phyloP scores from a whole-genome alignment of 2,113 vertebrate genomes.

The Cottus gobio region DNA sequence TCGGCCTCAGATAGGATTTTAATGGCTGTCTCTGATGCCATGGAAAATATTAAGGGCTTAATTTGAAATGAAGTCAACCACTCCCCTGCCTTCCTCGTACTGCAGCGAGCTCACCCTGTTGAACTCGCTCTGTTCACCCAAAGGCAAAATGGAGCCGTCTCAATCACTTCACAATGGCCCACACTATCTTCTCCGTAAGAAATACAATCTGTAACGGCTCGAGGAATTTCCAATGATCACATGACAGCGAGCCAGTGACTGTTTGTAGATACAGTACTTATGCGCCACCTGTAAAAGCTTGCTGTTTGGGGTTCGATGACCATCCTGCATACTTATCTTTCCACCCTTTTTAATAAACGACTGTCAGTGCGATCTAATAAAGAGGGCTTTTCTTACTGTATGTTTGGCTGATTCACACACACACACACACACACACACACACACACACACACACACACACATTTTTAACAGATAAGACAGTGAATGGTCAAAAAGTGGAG shows the following conservation, averaged over 20 bases:
- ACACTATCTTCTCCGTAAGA: conserved; percentile 65
- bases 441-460: neutral
- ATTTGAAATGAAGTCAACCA: conserved; percentile 77
- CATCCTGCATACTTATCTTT: conserved; percentile 77
- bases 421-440: conserved; percentile 1
- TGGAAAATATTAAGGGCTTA: conserved; percentile 77
- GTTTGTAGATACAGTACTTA: conserved; percentile 80
- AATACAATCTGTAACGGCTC: conserved; percentile 61
- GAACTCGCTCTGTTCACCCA: conserved; percentile 64
- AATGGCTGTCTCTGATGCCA: conserved; percentile 75
- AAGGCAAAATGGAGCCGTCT: conserved; percentile 60
- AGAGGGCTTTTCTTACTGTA: conserved; percentile 61
- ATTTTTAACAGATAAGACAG: conserved; percentile 53
- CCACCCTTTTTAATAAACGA: conserved; percentile 82
- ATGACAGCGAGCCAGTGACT: conserved; percentile 64
- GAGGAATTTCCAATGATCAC: conserved; percentile 73
- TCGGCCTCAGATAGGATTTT: conserved; percentile 77
- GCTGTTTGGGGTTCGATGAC: conserved; percentile 73
- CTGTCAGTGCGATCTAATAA: conserved; percentile 79
- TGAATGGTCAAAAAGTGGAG: conserved; percentile 23
- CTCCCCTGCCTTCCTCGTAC: conserved; percentile 51
- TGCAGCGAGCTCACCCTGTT: conserved; percentile 30
- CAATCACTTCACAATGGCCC: conserved; percentile 67
- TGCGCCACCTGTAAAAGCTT: conserved; percentile 79
- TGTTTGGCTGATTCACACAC: conserved; percentile 30